Percentiles rank a stretch among this genome's conserved stretches.
These are phyloP conservation scores for Pseudorectes ferrugineus DNA, from an alignment of 2,113 vertebrate species.

Conservation along the genomic window DNA sequence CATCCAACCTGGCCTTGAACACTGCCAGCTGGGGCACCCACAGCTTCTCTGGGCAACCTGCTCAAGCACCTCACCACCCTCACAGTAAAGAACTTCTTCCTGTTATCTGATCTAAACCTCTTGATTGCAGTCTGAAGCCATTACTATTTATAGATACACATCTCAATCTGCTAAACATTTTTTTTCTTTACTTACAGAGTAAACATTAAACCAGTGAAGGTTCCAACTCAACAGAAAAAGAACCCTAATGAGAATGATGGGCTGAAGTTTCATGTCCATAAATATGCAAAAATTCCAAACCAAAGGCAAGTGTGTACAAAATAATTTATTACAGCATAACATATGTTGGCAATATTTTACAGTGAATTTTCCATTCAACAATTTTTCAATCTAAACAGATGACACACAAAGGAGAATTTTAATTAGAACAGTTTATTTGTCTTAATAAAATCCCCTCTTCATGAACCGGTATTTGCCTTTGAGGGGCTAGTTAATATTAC, in stretches of 20 bases:
- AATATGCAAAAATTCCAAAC: neutral
- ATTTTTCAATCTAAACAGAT: conserved; percentile 62
- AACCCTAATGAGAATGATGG: neutral
- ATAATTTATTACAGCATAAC: conserved; percentile 82
- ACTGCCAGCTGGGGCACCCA: neutral
- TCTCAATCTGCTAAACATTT: neutral
- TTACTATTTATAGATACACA: neutral
- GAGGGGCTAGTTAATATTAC: conserved; percentile 62
- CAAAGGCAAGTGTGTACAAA: conserved; percentile 71
- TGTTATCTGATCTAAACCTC: neutral
- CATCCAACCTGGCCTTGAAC: neutral
- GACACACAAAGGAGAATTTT: conserved; percentile 59
- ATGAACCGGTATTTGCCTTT: conserved; percentile 56
- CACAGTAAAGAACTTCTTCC: neutral
- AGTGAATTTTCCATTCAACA: conserved; percentile 65
- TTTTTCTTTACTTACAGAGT: neutral
- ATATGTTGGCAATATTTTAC: conserved; percentile 73
- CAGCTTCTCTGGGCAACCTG: neutral
- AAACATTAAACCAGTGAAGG: neutral
- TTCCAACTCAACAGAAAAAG: neutral
- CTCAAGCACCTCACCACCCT: neutral
- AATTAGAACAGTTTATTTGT: conserved; percentile 62
- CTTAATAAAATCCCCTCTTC: conserved; percentile 70
- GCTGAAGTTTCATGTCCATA: neutral
- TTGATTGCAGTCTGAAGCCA: neutral